Evolutionary conservation across 2,888 invertebrate species (phyloP).

Genomic region (Dascillus cervinus): DNA sequence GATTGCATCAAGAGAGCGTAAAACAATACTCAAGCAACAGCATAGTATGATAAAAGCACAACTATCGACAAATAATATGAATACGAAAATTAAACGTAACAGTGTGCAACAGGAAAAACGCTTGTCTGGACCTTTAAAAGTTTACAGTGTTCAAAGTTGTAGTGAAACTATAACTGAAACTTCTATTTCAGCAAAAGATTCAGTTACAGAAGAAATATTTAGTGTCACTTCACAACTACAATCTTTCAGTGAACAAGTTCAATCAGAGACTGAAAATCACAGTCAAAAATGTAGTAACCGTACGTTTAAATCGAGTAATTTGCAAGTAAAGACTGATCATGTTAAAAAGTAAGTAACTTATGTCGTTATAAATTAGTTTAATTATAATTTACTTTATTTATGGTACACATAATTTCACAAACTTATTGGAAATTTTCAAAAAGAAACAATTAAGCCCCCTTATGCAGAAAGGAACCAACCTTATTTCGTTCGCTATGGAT

Average conservation of each 20-base stretch:
- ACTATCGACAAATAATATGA: slow-evolving; percentile 44
- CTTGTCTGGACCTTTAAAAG: slow-evolving; percentile 47
- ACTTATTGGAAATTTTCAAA: too few species aligned
- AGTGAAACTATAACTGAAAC: slow-evolving; percentile 35
- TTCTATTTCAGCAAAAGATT: slow-evolving; percentile 31
- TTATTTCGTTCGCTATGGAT: too few species aligned
- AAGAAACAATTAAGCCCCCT: too few species aligned
- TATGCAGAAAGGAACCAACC: too few species aligned
- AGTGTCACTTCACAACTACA: slow-evolving; percentile 28
- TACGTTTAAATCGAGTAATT: slow-evolving; percentile 2
- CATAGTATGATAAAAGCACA: slow-evolving; percentile 48
- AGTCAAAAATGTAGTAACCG: slow-evolving; percentile 3
- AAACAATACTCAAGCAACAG: slow-evolving; percentile 46
- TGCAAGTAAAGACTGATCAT: slow-evolving; percentile 17
- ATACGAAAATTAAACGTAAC: slow-evolving; percentile 44
- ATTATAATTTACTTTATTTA: too few species aligned
- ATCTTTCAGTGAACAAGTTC: slow-evolving; percentile 5
- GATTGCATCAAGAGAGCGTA: slow-evolving; percentile 47
- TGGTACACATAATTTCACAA: too few species aligned
- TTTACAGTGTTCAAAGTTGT: slow-evolving; percentile 43
- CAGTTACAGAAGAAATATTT: slow-evolving; percentile 29
- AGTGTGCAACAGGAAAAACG: slow-evolving; percentile 39
- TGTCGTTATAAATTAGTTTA: too few species aligned
- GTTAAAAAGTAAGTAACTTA: slow-evolving; percentile 22
- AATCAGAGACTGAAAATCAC: too few species aligned